Evolutionary conservation across 2,888 invertebrate species (phyloP).

Genomic region (Dastarcus helophoroides): DNA sequence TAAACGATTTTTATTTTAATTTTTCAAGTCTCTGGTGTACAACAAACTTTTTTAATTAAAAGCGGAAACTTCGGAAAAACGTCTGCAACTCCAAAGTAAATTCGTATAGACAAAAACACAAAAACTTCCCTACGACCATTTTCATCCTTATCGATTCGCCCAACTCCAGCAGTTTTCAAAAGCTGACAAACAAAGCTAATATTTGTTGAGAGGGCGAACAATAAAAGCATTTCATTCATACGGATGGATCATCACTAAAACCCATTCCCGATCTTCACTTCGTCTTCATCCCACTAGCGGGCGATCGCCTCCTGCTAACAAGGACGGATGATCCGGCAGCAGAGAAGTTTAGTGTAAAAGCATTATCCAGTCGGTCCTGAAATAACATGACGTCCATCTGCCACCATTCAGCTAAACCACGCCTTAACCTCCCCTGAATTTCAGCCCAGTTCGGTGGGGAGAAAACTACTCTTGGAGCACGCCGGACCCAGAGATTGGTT

Average conservation of each 20-base stretch:
- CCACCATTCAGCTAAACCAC: constrained; percentile 22
- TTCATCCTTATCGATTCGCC: constrained; percentile 22
- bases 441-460: constrained; percentile 13
- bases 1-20: too few relatives aligned
- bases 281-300: neutral
- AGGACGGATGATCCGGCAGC: too few relatives aligned
- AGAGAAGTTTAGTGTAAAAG: too few relatives aligned
- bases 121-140: constrained; percentile 24
- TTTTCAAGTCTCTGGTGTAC: too few relatives aligned
- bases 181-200: constrained; percentile 35
- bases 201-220: constrained; percentile 34
- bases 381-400: constrained; percentile 23
- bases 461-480: constrained; percentile 15
- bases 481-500: constrained; percentile 21
- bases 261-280: neutral
- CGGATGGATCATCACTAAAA: constrained; percentile 12
- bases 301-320: constrained; percentile 2
- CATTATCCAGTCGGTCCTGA: constrained; percentile 17
- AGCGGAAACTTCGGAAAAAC: too few relatives aligned
- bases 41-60: too few relatives aligned
- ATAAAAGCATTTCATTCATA: constrained; percentile 34
- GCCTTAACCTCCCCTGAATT: constrained; percentile 17
- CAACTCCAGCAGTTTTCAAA: constrained; percentile 26
- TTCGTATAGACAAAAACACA: constrained; percentile 13
- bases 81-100: too few relatives aligned